Evolutionary conservation across 1,140 invertebrate species (phyloP).

Genomic region (Euwallacea similis): DNA sequence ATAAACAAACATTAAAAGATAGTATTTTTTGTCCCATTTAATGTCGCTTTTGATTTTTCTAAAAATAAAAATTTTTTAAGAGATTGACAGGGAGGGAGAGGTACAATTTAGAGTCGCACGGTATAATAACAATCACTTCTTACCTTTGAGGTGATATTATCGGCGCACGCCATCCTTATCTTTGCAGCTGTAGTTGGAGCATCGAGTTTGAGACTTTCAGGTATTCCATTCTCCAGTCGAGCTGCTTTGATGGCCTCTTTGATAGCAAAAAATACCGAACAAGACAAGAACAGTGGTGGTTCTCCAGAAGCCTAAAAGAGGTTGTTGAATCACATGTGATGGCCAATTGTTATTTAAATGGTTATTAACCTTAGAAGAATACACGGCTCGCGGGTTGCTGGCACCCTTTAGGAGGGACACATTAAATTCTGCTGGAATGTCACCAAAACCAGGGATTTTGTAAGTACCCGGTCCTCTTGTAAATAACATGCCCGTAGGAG

Average conservation of each 20-base stretch:
- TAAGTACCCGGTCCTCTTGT: slow-evolving; percentile 89
- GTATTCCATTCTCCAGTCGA: slow-evolving; percentile 67
- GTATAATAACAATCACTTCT: background rate
- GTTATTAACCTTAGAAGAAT: slow-evolving; percentile 85
- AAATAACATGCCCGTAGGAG: slow-evolving; percentile 77
- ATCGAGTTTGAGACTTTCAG: slow-evolving; percentile 71
- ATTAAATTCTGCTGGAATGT: slow-evolving; percentile 91
- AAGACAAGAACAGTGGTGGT: slow-evolving; percentile 88
- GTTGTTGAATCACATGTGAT: too few species aligned
- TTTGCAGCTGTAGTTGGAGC: slow-evolving; percentile 86
- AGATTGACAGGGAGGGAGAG: too few species aligned
- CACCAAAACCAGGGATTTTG: slow-evolving; percentile 88
- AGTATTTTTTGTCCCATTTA: too few species aligned
- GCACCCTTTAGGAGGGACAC: slow-evolving; percentile 87
- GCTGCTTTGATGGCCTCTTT: slow-evolving; percentile 85
- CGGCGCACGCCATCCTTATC: slow-evolving; percentile 88
- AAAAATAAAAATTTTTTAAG: too few species aligned
- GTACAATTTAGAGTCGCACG: too few species aligned
- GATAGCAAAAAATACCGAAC: slow-evolving; percentile 87
- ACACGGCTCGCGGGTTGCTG: slow-evolving; percentile 86
- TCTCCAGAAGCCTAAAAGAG: slow-evolving; percentile 85
- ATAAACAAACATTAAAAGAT: too few species aligned
- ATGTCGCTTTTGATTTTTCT: too few species aligned
- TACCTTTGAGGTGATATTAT: slow-evolving; percentile 81
- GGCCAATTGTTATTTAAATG: background rate